phyloP scores from a whole-genome alignment of 2,888 invertebrate genomes.

The Tenthredo livida region DNA sequence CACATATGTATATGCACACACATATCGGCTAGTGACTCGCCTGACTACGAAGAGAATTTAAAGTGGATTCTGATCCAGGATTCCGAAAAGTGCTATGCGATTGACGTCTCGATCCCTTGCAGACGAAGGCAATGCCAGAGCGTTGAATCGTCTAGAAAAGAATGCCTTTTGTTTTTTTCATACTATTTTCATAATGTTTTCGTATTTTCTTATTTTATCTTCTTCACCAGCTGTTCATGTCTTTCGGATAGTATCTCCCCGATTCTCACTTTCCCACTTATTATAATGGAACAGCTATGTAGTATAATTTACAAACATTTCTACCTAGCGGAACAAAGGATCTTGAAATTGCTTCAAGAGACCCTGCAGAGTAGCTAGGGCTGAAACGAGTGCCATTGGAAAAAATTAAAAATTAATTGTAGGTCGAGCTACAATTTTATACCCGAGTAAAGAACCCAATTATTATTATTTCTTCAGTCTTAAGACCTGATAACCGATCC shows the following conservation, averaged over 20 bases:
- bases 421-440: conserved; percentile 3
- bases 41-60: conserved; percentile 34
- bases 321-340: neutral
- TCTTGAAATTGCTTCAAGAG: neutral
- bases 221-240: neutral
- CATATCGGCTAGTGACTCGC: neutral
- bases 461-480: neutral
- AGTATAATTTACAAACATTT: neutral
- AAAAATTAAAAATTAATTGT: neutral
- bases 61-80: conserved; percentile 42
- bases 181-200: neutral
- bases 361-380: neutral
- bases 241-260: neutral
- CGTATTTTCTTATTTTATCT: neutral
- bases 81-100: conserved; percentile 27
- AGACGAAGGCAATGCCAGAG: neutral
- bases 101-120: conserved; percentile 47
- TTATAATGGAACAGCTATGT: neutral
- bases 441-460: conserved; percentile 3
- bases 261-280: neutral
- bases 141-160: neutral
- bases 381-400: neutral
- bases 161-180: conserved; percentile 16
- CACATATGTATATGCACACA: neutral
- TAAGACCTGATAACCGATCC: neutral